Evolutionary conservation across 64 coral and sea anemone species (phyloP), one percentile per base, ranked within the genome.

Genomic region (Montipora foliosa): DNA sequence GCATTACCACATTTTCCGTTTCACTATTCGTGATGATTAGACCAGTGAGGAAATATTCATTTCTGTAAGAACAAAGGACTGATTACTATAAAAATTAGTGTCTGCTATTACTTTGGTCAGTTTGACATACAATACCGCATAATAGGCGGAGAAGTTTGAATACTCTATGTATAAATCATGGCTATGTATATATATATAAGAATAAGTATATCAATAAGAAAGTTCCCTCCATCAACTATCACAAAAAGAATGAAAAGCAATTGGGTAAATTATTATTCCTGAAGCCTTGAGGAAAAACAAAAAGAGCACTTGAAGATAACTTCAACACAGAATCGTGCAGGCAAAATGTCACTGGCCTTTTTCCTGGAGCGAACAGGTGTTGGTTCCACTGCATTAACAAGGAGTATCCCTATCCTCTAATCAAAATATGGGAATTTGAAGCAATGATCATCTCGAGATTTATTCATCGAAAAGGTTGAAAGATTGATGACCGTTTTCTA

Each of bases 111-210:
- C 22, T 61, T 72, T 49, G 44, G 82, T 71, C 46, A 67, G 66
- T 86, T 86, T 59, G 71, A 86, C 68, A 64, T 86, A 86, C 82
- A 86, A 86, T 86, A 66, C 82, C 62, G 6, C 19, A 4, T 64
- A 64, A 7, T 45, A 17, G 82, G 82, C 82, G 82, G 47, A 49
- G 66, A 86, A 71, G 82, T 71, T 72, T 86, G 82, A 49, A 86
- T 71, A 86, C 47, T 86, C 68, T 86, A 71, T 86, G 17, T 86
- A 86, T 86, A 86, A 86, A 86, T 72, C 82, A 86, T 86, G 82
- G 64, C 4, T 71, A 64, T 64, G 67, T 71, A 86, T 86, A 60
- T 84, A 84, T 84, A 86, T 86, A 86, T 86, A 86, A 86, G 82
- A 86, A 86, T 86, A 86, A 72, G 62, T 71, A 71, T 86, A 86